These are phyloP conservation scores for Sylvilagus bachmani DNA, from an alignment of 2,113 vertebrate genomes.

Conservation along the genomic window DNA sequence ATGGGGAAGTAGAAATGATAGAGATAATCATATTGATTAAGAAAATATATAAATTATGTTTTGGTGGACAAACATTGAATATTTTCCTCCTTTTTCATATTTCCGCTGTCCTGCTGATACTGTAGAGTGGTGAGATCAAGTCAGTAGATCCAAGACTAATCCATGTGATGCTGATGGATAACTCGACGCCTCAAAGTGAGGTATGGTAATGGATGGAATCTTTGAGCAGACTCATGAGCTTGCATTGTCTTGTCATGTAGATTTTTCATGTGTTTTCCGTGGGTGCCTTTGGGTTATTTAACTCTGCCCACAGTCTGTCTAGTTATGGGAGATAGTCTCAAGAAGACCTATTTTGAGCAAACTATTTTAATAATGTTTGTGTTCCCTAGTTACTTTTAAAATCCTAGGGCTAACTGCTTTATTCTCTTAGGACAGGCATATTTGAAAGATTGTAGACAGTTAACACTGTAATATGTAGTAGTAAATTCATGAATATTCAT, in stretches of 20 bases:
- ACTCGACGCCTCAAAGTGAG: conserved; percentile 84
- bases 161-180: conserved; percentile 94
- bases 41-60: conserved; percentile 37
- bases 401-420: conserved; percentile 28
- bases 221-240: conserved; percentile 49
- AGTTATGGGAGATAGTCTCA: conserved; percentile 28
- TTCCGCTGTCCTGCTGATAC: conserved; percentile 53
- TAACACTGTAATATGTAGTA: not conserved
- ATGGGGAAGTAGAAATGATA: not conserved
- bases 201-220: conserved; percentile 80
- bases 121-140: conserved; percentile 94
- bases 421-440: conserved; percentile 22
- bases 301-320: conserved; percentile 5
- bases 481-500: conserved; percentile 7
- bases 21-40: conserved; percentile 34
- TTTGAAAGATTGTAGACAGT: conserved; percentile 39
- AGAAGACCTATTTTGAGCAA: conserved; percentile 44
- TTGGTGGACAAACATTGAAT: conserved; percentile 52
- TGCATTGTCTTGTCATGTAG: conserved; percentile 46
- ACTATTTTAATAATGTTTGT: conserved; percentile 37
- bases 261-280: conserved; percentile 15
- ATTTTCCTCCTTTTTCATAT: conserved; percentile 52
- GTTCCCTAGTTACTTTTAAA: conserved; percentile 8
- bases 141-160: conserved; percentile 96
- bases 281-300: conserved; percentile 39